phyloP scores from a whole-genome alignment of 1,140 invertebrate species.

The Aphelenchoides avenae region DNA sequence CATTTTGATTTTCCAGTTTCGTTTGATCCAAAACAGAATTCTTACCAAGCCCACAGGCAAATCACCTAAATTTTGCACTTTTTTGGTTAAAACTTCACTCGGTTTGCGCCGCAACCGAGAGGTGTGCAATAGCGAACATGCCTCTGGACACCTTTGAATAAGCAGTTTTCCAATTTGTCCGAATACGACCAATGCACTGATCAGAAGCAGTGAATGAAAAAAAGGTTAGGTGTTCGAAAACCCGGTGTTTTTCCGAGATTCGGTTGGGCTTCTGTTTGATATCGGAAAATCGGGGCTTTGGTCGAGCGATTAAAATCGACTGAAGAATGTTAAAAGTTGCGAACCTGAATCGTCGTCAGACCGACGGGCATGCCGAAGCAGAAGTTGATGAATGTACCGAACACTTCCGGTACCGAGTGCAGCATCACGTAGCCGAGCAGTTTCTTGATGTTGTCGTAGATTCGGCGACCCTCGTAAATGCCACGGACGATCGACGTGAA shows the following conservation, averaged over 20 bases:
- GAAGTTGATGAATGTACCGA: slow-evolving; percentile 35
- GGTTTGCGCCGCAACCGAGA: too few relatives aligned
- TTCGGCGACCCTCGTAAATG: slow-evolving; percentile 59
- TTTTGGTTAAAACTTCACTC: slow-evolving; percentile 7
- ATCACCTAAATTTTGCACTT: not conserved
- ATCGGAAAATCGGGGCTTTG: too few relatives aligned
- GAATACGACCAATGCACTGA: not conserved
- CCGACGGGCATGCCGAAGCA: slow-evolving; percentile 37
- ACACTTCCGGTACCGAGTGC: slow-evolving; percentile 37
- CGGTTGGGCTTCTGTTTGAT: too few relatives aligned
- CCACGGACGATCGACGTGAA: slow-evolving; percentile 59
- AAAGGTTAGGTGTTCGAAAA: not conserved
- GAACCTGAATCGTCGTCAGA: slow-evolving; percentile 32
- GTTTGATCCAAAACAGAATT: not conserved
- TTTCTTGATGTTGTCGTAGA: slow-evolving; percentile 63
- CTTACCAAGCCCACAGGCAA: too few relatives aligned
- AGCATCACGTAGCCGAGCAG: slow-evolving; percentile 59
- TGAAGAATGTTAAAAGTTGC: too few relatives aligned
- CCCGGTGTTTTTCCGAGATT: too few relatives aligned
- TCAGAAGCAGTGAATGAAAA: not conserved
- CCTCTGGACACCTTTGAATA: too few relatives aligned
- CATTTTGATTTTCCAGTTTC: slow-evolving; percentile 4
- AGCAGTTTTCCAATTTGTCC: not conserved
- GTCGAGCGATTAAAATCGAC: too few relatives aligned
- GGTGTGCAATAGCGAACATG: too few relatives aligned